These are phyloP conservation scores for Ophthalmotilapia sp. DNA, from an alignment of 2,113 vertebrate species.

Conservation along the genomic window DNA sequence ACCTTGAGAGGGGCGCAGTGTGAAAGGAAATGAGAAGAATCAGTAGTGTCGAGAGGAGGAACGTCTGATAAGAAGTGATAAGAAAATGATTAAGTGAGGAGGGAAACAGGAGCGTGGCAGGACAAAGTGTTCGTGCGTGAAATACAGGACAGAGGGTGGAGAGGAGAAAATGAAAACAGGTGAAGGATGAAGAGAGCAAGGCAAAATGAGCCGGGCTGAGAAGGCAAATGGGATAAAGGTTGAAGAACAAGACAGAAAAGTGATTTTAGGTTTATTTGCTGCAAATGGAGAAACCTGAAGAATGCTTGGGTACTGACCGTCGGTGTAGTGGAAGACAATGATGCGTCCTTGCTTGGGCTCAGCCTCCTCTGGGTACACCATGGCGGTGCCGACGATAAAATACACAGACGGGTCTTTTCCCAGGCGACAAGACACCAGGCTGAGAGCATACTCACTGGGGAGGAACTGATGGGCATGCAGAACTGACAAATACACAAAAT, in stretches of 20 bases:
- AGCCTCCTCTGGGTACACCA: conserved; percentile 97
- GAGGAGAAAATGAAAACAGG: neutral
- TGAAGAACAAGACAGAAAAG: neutral
- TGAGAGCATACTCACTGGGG: conserved; percentile 93
- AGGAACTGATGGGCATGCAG: conserved; percentile 97
- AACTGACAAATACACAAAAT: conserved; percentile 66
- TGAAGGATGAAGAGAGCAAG: neutral
- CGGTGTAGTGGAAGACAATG: conserved; percentile 95
- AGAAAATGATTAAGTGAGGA: conserved; percentile 52
- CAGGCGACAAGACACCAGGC: conserved; percentile 93
- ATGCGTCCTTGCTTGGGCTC: conserved; percentile 98
- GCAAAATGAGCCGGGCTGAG: neutral
- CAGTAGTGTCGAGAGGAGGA: neutral
- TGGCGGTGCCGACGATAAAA: conserved; percentile 95
- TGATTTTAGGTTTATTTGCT: neutral
- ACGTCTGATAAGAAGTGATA: conserved; percentile 40
- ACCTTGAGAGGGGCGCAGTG: conserved; percentile 5
- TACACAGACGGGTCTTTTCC: conserved; percentile 94
- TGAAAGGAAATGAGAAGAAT: conserved; percentile 26
- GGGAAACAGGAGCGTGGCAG: conserved; percentile 10
- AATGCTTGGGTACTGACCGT: conserved; percentile 73
- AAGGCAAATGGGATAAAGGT: neutral
- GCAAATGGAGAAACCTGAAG: neutral
- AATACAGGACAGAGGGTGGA: neutral
- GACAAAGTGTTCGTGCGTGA: conserved; percentile 6